phyloP scores from a whole-genome alignment of 1,140 invertebrate species.

The Agrilus planipennis region DNA sequence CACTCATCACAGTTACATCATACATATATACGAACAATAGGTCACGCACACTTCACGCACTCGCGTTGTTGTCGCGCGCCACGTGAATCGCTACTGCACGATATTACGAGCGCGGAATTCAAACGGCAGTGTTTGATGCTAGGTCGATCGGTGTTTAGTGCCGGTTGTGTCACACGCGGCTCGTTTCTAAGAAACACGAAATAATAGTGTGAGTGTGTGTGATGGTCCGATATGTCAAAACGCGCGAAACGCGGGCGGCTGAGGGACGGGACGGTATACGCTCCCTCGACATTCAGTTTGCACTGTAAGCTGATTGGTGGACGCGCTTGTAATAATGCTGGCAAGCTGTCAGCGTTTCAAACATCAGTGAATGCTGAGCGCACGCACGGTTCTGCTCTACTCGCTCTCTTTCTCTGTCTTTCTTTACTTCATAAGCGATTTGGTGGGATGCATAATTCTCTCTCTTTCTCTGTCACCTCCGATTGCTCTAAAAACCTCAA shows the following conservation, averaged over 20 bases:
- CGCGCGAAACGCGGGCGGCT: no score
- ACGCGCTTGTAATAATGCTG: conserved; percentile 32
- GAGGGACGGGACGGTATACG: conserved; percentile 15
- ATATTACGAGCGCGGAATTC: no score
- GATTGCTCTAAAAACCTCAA: conserved; percentile 23
- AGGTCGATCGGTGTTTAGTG: no score
- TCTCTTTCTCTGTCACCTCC: conserved; percentile 14
- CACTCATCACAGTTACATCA: no score
- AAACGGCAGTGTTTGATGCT: no score
- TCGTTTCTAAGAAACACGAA: no score
- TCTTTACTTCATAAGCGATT: no score
- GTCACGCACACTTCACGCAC: no score
- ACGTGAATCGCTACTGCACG: no score
- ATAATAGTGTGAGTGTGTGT: conserved; percentile 12
- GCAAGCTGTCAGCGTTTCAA: conserved; percentile 36
- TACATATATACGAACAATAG: no score
- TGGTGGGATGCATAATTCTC: background rate
- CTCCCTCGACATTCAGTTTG: conserved; percentile 26
- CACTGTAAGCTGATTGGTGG: conserved; percentile 30
- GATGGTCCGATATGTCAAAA: conserved; percentile 28
- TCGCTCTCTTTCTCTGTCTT: conserved; percentile 11
- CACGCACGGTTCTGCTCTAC: conserved; percentile 26
- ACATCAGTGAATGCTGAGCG: conserved; percentile 31
- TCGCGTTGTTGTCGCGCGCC: conserved; percentile 1
- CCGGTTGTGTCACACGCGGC: no score